Conservation (phyloP, 2,888 invertebrate genomes). For the Heteromyza rotundicornis region DNA sequence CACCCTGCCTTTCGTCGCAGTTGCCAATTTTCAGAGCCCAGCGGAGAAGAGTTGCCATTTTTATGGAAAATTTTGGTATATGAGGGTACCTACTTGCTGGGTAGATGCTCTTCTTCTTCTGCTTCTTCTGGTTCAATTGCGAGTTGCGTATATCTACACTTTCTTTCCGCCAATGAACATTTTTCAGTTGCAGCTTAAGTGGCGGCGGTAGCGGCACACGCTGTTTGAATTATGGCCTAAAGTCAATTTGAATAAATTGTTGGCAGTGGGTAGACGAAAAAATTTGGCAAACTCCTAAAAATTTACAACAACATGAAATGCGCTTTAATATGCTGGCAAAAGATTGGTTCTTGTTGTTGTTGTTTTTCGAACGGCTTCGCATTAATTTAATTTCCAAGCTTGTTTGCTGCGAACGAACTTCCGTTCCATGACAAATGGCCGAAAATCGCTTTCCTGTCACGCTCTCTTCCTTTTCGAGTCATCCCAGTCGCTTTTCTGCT, state of each 20-base stretch:
- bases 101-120: neutral
- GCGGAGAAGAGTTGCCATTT: conserved; percentile 7
- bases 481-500: neutral
- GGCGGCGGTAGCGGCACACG: neutral
- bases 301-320: conserved; percentile 19
- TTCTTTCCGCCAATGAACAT: too few species aligned
- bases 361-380: neutral
- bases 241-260: conserved; percentile 54
- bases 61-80: neutral
- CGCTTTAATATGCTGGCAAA: neutral
- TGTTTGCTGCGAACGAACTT: conserved; percentile 40
- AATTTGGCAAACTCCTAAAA: conserved; percentile 22
- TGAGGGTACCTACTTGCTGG: too few species aligned
- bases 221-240: conserved; percentile 46
- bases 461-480: too few species aligned
- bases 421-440: conserved; percentile 50
- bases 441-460: conserved; percentile 54
- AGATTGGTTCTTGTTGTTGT: neutral
- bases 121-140: too few species aligned
- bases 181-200: conserved; percentile 13
- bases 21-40: too few species aligned
- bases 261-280: conserved; percentile 27
- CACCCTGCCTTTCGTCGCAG: too few species aligned
- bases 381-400: conserved; percentile 9
- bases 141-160: too few species aligned